These are phyloP conservation scores for Dysmachus trigonus DNA, from an alignment of 2,888 invertebrate species.

Conservation along the genomic window DNA sequence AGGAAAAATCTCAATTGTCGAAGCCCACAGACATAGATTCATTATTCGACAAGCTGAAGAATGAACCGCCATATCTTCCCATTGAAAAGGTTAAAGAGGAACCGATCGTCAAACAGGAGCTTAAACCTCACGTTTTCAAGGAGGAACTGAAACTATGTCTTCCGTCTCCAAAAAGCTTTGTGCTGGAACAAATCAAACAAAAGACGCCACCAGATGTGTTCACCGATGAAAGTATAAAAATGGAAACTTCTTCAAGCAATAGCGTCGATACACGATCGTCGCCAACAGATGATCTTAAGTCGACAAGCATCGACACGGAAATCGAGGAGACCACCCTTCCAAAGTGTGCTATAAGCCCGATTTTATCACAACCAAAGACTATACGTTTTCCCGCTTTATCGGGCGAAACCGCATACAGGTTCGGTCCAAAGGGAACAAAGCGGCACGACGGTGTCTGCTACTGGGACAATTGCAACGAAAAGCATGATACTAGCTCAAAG, in stretches of 20 bases:
- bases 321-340: constrained; percentile 51
- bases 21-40: background rate
- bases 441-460: constrained; percentile 71
- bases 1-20: background rate
- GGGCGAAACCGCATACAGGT: constrained; percentile 57
- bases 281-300: constrained; percentile 6
- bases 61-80: constrained; percentile 7
- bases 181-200: constrained; percentile 51
- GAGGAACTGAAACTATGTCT: constrained; percentile 40
- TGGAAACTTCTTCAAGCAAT: constrained; percentile 20
- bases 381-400: constrained; percentile 78
- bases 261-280: constrained; percentile 52
- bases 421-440: constrained; percentile 63
- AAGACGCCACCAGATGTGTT: constrained; percentile 46
- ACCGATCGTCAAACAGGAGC: background rate
- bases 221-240: constrained; percentile 32
- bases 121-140: background rate
- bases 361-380: constrained; percentile 82
- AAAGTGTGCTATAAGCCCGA: constrained; percentile 73
- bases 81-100: constrained; percentile 15
- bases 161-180: constrained; percentile 50
- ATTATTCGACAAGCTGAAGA: constrained; percentile 16
- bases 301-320: constrained; percentile 29
- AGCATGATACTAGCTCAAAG: constrained; percentile 81
- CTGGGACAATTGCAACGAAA: constrained; percentile 84